These are phyloP conservation scores for Eutolmus rufibarbis DNA, from an alignment of 2,888 invertebrate genomes.

Conservation along the genomic window DNA sequence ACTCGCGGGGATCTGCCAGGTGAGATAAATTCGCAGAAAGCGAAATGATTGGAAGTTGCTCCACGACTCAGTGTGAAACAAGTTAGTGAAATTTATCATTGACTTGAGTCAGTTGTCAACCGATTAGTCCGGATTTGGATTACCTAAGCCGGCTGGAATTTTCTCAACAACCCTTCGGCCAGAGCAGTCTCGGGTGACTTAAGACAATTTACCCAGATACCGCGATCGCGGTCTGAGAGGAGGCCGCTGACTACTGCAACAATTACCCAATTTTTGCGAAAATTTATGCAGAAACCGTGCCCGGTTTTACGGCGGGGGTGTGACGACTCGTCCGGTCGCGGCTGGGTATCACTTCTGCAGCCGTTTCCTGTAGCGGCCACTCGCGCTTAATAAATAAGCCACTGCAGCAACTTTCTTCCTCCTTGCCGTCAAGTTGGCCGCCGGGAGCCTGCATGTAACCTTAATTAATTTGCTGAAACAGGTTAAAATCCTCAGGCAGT, in stretches of 20 bases:
- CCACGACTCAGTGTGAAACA: not conserved
- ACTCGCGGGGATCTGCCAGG: not conserved
- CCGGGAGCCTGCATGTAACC: not conserved
- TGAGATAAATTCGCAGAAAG: not conserved
- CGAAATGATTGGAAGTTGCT: not conserved
- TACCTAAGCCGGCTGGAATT: not conserved
- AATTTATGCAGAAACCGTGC: not conserved
- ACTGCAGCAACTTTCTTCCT: constrained; percentile 7
- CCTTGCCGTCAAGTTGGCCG: not conserved
- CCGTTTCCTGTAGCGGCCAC: constrained; percentile 8
- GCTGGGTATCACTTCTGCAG: not conserved
- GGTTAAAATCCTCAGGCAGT: constrained; percentile 20
- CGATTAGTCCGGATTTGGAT: not conserved
- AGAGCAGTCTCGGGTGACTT: not conserved
- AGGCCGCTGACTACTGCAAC: not conserved
- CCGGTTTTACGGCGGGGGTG: not conserved
- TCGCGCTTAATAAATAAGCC: constrained; percentile 12
- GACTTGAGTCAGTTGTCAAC: not conserved
- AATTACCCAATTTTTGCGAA: constrained; percentile 23
- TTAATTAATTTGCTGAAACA: constrained; percentile 24
- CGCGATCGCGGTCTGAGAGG: not conserved
- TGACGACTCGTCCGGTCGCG: not conserved
- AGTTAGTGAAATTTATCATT: not conserved
- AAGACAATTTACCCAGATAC: not conserved
- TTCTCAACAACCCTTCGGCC: not conserved